phyloP scores from a whole-genome alignment of 2,113 vertebrate species.

The Clupea harengus region DNA sequence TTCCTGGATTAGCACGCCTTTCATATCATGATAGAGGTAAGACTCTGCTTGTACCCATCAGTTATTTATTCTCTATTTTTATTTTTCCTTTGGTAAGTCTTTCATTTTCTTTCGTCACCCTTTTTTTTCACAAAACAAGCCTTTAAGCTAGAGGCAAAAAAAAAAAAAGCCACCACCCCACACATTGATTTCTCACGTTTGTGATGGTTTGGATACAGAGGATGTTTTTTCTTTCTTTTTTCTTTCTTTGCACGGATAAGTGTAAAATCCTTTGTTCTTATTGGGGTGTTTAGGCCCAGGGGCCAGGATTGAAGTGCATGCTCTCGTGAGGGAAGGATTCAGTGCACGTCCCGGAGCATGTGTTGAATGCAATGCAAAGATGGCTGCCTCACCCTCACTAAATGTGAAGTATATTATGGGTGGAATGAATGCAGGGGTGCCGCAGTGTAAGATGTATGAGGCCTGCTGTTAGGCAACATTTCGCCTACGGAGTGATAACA shows the following conservation, averaged over 20 bases:
- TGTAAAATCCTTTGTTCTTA: conserved; percentile 34
- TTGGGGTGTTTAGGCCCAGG: conserved; percentile 24
- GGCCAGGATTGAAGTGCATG: conserved; percentile 47
- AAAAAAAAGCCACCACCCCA: not conserved
- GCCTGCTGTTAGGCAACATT: not conserved
- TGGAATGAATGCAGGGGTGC: not conserved
- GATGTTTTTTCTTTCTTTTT: conserved; percentile 31
- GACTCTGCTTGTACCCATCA: conserved; percentile 62
- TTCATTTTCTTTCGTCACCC: conserved; percentile 20
- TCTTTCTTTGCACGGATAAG: conserved; percentile 45
- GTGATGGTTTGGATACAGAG: conserved; percentile 19
- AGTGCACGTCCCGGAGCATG: conserved; percentile 50
- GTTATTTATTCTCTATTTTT: conserved; percentile 25
- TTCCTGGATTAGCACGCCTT: conserved; percentile 91
- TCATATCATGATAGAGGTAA: conserved; percentile 99
- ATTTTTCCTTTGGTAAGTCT: conserved; percentile 16
- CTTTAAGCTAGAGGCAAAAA: not conserved
- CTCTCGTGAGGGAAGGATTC: conserved; percentile 20
- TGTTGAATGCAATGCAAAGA: conserved; percentile 39
- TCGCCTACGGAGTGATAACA: not conserved
- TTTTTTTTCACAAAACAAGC: conserved; percentile 23
- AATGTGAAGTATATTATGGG: not conserved
- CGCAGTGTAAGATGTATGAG: not conserved
- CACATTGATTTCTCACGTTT: conserved; percentile 17
- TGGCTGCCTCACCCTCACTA: conserved; percentile 1